phyloP scores from a whole-genome alignment of 2,888 invertebrate genomes.

The Acleris sparsana region DNA sequence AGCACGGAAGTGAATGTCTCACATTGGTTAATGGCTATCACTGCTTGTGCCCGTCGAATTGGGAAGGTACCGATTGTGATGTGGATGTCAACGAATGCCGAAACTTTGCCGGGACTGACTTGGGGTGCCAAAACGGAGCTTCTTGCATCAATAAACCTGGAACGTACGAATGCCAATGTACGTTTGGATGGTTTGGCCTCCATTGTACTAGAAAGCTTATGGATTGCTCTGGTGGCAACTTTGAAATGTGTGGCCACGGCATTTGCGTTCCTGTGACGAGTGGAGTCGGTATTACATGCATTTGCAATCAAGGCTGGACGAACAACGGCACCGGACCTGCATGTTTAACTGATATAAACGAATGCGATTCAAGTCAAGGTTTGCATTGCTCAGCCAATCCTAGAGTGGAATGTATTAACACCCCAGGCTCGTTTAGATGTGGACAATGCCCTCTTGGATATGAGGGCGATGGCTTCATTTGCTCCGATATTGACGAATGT shows the following conservation, averaged over 20 bases:
- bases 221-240: constrained; percentile 88
- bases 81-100: constrained; percentile 94
- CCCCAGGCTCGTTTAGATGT: constrained; percentile 94
- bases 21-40: constrained; percentile 87
- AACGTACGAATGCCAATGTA: constrained; percentile 91
- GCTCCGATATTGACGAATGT: constrained; percentile 96
- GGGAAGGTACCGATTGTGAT: constrained; percentile 88
- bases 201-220: constrained; percentile 90
- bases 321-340: constrained; percentile 85
- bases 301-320: constrained; percentile 96
- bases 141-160: constrained; percentile 92
- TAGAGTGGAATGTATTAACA: constrained; percentile 92
- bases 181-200: constrained; percentile 90
- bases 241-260: constrained; percentile 95
- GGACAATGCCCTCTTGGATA: constrained; percentile 94
- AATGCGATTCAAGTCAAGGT: constrained; percentile 87
- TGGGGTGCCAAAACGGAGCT: constrained; percentile 96
- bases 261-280: constrained; percentile 88
- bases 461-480: constrained; percentile 93
- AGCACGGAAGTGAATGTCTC: constrained; percentile 92
- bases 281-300: constrained; percentile 88
- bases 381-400: constrained; percentile 92
- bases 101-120: constrained; percentile 90
- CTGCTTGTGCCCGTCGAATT: constrained; percentile 89
- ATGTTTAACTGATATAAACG: constrained; percentile 94